Evolutionary conservation across 1,140 invertebrate genomes (phyloP), one percentile per base, ranked within the genome.

Genomic region (Chironomus tepperi): DNA sequence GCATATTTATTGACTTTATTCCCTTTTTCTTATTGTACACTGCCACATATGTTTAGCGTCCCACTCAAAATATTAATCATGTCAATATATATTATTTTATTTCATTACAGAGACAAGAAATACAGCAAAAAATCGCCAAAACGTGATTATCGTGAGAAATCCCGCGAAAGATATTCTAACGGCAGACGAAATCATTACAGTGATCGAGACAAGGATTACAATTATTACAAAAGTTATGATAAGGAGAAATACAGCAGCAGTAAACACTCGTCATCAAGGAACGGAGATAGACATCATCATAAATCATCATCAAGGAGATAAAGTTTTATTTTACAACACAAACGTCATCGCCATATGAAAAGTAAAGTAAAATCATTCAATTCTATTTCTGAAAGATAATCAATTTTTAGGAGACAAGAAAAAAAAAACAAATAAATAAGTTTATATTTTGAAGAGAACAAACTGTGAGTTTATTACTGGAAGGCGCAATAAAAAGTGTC

Each of bases 81-180:
- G 19, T 70, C n/a, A 70, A 19, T 18, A 19, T 70, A 19, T 70
- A 7, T 47, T 18, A 3, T 70, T 70, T 70, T 21, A 9, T 9
- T 9, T 70, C 16, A 18, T 70, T 70, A 8, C 19, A 70, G 65
- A 70, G 65, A 70, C 65, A 70, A 70, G 12, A 70, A 70, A 16
- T 70, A 70, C 65, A 70, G 16, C 19, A 70, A 70, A 16, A 70
- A 70, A 70, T 70, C 65, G 18, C 65, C 65, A 70, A 70, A 70
- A 70, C 65, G 65, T 18, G 65, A 70, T 18, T 70, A 70, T 21
- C 65, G 65, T 19, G 65, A 70, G 8, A 70, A 70, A 12, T 70
- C 65, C 6, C 65, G 65, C 9, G 65, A 70, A 6, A 18, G 18
- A 8, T 70, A 70, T 21, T 70, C 65, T 0, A 70, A 70, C 19